A percentile compares a stretch with the other conserved stretches of the same genome.
Evolutionary conservation across 2,888 invertebrate genomes (phyloP).

Genomic region (Eugnorisma glareosa): DNA sequence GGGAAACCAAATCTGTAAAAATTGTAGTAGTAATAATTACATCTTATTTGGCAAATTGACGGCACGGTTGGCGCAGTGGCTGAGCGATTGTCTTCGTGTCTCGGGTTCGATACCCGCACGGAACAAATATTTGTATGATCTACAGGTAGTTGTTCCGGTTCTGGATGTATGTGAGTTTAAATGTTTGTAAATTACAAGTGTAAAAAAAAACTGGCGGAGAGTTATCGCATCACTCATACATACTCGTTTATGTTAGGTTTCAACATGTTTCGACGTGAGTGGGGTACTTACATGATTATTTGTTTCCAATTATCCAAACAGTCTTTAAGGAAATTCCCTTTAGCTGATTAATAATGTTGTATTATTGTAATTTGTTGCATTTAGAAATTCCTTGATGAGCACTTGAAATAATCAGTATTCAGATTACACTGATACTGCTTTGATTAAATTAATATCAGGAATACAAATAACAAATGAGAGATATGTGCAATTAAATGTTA

Average conservation of each 20-base stretch:
- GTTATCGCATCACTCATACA: neutral
- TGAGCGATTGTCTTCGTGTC: too few relatives aligned
- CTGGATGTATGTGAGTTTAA: too few relatives aligned
- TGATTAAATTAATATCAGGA: slow-evolving; percentile 36
- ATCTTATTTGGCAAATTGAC: too few relatives aligned
- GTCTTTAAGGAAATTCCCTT: neutral
- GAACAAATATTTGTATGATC: too few relatives aligned
- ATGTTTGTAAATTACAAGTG: too few relatives aligned
- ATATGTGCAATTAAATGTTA: slow-evolving; percentile 12
- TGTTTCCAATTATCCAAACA: neutral
- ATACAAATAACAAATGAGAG: neutral
- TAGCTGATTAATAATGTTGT: neutral
- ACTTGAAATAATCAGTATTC: slow-evolving; percentile 33
- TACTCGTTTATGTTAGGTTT: neutral
- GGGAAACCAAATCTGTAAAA: too few relatives aligned
- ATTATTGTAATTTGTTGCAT: slow-evolving; percentile 9
- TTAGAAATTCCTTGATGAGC: neutral
- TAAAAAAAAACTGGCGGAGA: neutral
- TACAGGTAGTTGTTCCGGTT: too few relatives aligned
- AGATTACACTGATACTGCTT: slow-evolving; percentile 21
- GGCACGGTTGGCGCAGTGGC: too few relatives aligned
- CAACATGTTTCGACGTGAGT: neutral
- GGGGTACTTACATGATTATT: too few relatives aligned
- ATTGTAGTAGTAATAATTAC: too few relatives aligned
- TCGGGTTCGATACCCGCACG: too few relatives aligned